Conservation (phyloP, 1,140 invertebrate genomes). For the Aphaenogaster ashmeadi region DNA sequence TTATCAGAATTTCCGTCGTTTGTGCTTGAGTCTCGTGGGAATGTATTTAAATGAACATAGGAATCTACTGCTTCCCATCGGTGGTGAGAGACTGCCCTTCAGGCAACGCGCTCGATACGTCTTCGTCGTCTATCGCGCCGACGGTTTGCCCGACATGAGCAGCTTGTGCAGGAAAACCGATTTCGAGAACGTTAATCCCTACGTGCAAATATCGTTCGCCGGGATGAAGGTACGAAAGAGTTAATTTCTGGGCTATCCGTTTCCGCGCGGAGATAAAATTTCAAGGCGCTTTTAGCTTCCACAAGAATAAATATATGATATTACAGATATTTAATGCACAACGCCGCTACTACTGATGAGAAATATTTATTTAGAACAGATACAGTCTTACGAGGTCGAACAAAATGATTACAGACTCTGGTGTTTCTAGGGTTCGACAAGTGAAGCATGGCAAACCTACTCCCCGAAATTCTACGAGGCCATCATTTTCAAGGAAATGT, state of each 20-base stretch:
- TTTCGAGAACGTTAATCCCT: constrained; percentile 89
- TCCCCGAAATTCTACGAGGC: constrained; percentile 88
- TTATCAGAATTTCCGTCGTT: background rate
- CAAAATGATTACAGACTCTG: background rate
- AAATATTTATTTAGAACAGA: background rate
- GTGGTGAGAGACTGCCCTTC: constrained; percentile 88
- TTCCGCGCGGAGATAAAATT: background rate
- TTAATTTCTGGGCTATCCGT: constrained; percentile 20
- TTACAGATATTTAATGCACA: background rate
- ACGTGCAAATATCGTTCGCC: constrained; percentile 90
- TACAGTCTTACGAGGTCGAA: background rate
- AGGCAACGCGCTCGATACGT: constrained; percentile 89
- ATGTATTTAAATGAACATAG: constrained; percentile 83
- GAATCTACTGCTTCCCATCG: constrained; percentile 91
- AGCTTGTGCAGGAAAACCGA: constrained; percentile 82
- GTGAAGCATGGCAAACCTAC: constrained; percentile 84
- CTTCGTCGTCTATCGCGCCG: constrained; percentile 90
- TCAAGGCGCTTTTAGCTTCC: background rate
- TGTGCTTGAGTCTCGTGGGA: background rate
- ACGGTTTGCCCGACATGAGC: constrained; percentile 88
- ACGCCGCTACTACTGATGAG: background rate
- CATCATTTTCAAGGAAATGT: constrained; percentile 89
- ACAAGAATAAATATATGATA: background rate
- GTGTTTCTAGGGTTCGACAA: constrained; percentile 86
- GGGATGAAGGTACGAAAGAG: constrained; percentile 88